Evolutionary conservation across 2,113 vertebrate species (phyloP), one percentile per base, ranked within the genome.

Genomic region (Callipepla squamata): DNA sequence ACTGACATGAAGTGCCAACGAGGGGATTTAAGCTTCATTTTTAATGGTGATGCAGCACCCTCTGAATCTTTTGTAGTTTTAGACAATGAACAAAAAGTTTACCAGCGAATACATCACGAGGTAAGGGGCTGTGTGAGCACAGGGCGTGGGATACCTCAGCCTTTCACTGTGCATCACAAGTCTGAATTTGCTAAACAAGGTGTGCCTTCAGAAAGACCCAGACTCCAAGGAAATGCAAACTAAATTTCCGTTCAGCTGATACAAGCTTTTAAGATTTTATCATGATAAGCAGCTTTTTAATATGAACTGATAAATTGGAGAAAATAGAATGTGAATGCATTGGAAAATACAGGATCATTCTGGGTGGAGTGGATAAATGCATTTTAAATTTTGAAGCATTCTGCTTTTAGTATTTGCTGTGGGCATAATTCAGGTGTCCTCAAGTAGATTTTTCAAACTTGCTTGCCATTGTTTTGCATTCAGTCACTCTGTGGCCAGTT

Each of bases 1-100:
- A 99, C 98, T 3, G 99, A 99, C 97, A 99, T 99, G 99, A 99
- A 99, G 98, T 99, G 99, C 97, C 99, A 99, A 98, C 98, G 99
- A 62, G 99, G 99, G 87, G 99, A 99, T 94, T 97, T 99, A 65
- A 99, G 99, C 97, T 99, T 99, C 98, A 99, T 99, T 97, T 99
- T 99, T 96, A 99, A 98, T 3, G 99, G 99, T 45, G 99, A 99
- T 10, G 99, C 99, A 6, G 72, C 98, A 32, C 99, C 99, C 92
- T 98, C 99, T 3, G 98, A 99, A 98, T 99, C 99, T 88, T 99
- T 99, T 90, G 99, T 99, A 92, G 99, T 99, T 90, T 98, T 99
- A 97, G 99, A 99, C 98, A 99, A 99, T 3, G 99, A 99, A 92
- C 99, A 99, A 97, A 99, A 99, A 92, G 99, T 99, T 95, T 99